phyloP scores from a whole-genome alignment of 2,888 invertebrate species.

The Thyatira batis region DNA sequence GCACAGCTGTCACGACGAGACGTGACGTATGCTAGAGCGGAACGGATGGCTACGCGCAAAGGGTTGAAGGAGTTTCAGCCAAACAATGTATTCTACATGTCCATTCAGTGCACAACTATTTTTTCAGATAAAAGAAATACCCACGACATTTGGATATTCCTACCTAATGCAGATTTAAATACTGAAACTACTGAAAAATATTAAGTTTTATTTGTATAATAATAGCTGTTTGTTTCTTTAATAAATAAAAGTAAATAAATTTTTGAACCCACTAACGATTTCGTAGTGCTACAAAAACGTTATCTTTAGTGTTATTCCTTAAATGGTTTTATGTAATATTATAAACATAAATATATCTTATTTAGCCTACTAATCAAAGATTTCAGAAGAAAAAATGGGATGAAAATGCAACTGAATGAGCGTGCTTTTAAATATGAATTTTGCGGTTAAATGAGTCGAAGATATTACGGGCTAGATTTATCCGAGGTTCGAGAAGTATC shows the following conservation, averaged over 20 bases:
- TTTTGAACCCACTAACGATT: too few relatives aligned
- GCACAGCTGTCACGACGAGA: conserved; percentile 76
- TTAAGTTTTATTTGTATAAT: too few relatives aligned
- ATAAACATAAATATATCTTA: too few relatives aligned
- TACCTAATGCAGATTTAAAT: background rate
- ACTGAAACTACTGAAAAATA: too few relatives aligned
- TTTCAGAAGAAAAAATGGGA: conserved; percentile 14
- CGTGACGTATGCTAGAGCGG: conserved; percentile 77
- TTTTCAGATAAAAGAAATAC: conserved; percentile 46
- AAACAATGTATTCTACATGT: conserved; percentile 75
- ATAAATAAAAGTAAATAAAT: too few relatives aligned
- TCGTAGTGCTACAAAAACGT: too few relatives aligned
- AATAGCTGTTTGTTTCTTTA: too few relatives aligned
- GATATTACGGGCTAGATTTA: conserved; percentile 59
- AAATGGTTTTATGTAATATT: too few relatives aligned
- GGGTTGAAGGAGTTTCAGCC: conserved; percentile 71
- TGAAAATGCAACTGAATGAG: conserved; percentile 29
- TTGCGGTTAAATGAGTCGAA: conserved; percentile 49
- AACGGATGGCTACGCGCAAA: conserved; percentile 72
- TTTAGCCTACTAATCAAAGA: too few relatives aligned
- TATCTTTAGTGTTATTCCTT: too few relatives aligned
- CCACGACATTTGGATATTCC: conserved; percentile 2
- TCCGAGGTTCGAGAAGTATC: conserved; percentile 48
- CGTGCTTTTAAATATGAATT: conserved; percentile 41
- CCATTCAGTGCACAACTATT: conserved; percentile 57